These are phyloP conservation scores for Dissostichus mawsoni DNA, from an alignment of 2,113 vertebrate genomes.

Conservation along the genomic window DNA sequence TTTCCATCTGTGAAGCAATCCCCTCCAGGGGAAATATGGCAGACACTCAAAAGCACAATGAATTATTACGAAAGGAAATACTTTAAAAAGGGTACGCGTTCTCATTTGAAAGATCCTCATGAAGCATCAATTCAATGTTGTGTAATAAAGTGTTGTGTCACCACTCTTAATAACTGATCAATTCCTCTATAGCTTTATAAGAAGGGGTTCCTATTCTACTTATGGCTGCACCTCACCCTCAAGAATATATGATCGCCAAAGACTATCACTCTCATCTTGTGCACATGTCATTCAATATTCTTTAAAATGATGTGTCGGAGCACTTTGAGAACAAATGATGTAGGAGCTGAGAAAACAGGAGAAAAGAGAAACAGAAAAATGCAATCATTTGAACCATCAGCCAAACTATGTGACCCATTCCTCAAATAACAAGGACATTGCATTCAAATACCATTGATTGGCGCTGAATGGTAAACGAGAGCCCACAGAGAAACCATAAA, in stretches of 20 bases:
- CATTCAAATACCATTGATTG: slow-evolving; percentile 5
- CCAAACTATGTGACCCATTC: not conserved
- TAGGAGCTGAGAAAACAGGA: not conserved
- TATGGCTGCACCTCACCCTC: no score
- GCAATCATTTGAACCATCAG: not conserved
- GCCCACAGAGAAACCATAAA: slow-evolving; percentile 7
- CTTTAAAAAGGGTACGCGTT: slow-evolving; percentile 12
- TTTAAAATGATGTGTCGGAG: not conserved
- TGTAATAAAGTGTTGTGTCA: no score
- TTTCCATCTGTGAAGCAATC: not conserved
- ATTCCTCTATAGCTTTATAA: no score
- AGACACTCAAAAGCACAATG: slow-evolving; percentile 13
- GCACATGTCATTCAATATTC: not conserved
- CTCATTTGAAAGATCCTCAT: not conserved
- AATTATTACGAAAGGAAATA: slow-evolving; percentile 38
- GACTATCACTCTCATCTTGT: no score
- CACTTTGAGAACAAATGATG: not conserved
- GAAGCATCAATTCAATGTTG: not conserved
- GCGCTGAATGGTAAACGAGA: not conserved
- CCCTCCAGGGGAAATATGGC: not conserved
- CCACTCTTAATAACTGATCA: no score
- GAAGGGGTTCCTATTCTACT: no score
- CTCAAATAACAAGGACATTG: not conserved
- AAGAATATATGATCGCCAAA: no score
- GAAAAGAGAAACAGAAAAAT: not conserved